Conservation (phyloP, 2,113 vertebrate species). For the Cavia porcellus region DNA sequence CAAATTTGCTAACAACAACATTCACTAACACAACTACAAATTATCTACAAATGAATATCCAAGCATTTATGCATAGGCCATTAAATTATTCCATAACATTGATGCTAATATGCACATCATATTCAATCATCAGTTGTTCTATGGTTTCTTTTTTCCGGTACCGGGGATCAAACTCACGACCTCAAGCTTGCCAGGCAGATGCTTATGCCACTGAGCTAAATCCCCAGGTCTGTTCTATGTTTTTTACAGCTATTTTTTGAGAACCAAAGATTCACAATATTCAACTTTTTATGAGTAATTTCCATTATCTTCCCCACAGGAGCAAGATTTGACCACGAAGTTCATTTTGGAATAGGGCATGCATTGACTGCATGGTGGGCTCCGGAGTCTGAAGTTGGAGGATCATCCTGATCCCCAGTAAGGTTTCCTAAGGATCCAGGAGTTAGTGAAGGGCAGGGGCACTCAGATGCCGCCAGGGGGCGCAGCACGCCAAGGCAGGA, state of each 20-base stretch:
- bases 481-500: background rate
- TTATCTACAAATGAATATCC: background rate
- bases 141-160: no score
- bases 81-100: background rate
- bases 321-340: background rate
- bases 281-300: background rate
- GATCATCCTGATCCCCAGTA: background rate
- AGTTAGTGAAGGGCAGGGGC: background rate
- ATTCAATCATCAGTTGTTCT: background rate
- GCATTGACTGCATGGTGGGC: background rate
- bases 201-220: no score
- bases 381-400: background rate
- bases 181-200: no score
- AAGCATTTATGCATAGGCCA: background rate
- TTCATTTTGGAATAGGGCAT: background rate
- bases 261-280: background rate
- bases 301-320: background rate
- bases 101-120: background rate
- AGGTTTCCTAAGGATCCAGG: background rate
- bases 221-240: background rate
- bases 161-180: no score
- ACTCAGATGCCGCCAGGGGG: conserved; percentile 62
- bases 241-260: background rate
- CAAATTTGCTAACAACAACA: background rate
- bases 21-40: background rate